Evolutionary conservation across 1,140 invertebrate genomes (phyloP).

Genomic region (Danaus plexippus): DNA sequence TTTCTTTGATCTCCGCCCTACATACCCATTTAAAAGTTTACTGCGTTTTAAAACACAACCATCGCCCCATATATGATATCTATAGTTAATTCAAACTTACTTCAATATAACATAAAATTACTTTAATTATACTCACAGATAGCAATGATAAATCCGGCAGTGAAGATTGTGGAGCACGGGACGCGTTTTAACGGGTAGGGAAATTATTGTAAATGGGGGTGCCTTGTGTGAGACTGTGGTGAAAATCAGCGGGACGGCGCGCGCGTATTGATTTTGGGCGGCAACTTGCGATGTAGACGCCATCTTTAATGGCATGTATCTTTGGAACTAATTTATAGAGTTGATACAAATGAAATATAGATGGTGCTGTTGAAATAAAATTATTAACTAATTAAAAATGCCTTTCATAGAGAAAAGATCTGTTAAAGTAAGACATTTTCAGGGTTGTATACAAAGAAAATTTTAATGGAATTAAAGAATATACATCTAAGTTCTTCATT

Average conservation of each 20-base stretch:
- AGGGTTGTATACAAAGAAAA: too few species aligned
- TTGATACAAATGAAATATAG: slow-evolving; percentile 19
- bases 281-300: slow-evolving; percentile 34
- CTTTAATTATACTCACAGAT: slow-evolving; percentile 36
- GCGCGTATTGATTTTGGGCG: slow-evolving; percentile 67
- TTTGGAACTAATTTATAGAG: slow-evolving; percentile 9
- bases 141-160: slow-evolving; percentile 33
- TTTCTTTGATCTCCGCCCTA: slow-evolving; percentile 32
- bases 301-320: slow-evolving; percentile 24
- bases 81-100: background rate
- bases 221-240: slow-evolving; percentile 49
- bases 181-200: slow-evolving; percentile 40
- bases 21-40: slow-evolving; percentile 37
- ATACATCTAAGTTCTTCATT: too few species aligned
- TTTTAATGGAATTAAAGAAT: too few species aligned
- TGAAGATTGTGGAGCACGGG: slow-evolving; percentile 42
- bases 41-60: slow-evolving; percentile 19
- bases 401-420: too few species aligned
- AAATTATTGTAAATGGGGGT: slow-evolving; percentile 45
- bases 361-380: slow-evolving; percentile 20
- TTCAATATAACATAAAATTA: slow-evolving; percentile 1
- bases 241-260: slow-evolving; percentile 52
- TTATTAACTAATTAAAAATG: too few species aligned
- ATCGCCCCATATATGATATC: slow-evolving; percentile 5
- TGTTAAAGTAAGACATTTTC: too few species aligned